A percentile compares a stretch with the other conserved stretches of the same genome.
Evolutionary conservation across 2,888 invertebrate genomes (phyloP).

Genomic region (Oxyscelio sp.): DNA sequence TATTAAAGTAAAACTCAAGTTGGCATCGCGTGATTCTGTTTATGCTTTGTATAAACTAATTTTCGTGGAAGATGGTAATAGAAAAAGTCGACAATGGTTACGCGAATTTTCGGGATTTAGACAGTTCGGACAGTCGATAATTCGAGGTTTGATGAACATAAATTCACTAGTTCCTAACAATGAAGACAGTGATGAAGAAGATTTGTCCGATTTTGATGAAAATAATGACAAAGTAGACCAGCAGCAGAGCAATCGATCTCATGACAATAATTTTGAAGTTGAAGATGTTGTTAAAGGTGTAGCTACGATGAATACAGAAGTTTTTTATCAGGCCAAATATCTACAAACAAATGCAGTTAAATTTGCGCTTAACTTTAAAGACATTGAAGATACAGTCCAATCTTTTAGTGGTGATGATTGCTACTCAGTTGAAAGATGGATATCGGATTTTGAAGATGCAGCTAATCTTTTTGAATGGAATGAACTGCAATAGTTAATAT

Average conservation of each 20-base stretch:
- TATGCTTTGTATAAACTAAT: conserved; percentile 29
- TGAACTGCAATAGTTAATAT: conserved; percentile 43
- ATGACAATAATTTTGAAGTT: too few relatives aligned
- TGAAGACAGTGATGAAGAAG: conserved; percentile 3
- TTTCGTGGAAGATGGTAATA: conserved; percentile 32
- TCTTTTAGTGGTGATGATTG: conserved; percentile 14
- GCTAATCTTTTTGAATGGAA: conserved; percentile 33
- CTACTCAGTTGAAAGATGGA: conserved; percentile 45
- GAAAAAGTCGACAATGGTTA: not conserved
- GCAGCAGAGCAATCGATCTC: too few relatives aligned
- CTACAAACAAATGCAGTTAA: not conserved
- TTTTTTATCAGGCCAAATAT: too few relatives aligned
- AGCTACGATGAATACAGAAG: too few relatives aligned
- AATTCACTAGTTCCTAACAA: not conserved
- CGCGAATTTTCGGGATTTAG: conserved; percentile 28
- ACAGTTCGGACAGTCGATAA: not conserved
- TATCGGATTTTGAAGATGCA: conserved; percentile 46
- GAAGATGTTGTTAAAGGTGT: not conserved
- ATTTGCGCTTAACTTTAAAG: not conserved
- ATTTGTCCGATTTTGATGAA: not conserved
- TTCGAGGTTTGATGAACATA: conserved; percentile 1
- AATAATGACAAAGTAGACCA: too few relatives aligned
- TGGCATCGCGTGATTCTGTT: too few relatives aligned
- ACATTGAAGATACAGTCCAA: conserved; percentile 42
- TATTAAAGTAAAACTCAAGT: too few relatives aligned